Base-by-base conservation (phyloP, 1,140 invertebrate genomes). In the Drosophila ogumai region DNA sequence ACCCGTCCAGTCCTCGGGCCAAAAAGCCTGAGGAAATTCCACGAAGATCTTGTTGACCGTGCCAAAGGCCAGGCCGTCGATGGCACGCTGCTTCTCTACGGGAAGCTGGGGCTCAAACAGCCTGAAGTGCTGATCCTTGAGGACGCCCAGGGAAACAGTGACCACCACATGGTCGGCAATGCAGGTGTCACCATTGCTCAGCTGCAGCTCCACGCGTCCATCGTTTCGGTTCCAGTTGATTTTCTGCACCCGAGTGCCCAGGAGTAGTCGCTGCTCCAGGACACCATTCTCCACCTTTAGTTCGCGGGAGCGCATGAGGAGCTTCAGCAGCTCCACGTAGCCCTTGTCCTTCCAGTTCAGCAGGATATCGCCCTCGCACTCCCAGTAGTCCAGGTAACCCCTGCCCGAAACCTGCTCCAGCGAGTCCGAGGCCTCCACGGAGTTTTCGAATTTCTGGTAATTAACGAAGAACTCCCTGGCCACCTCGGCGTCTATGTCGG, bases 1-100 rank as follows among this genome's bases (percentile, higher is more conserved):
- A 31, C 92, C 93, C 65, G 91, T 92, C 58, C 79, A 92, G 59
- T 93, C 90, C 41, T 94, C 91, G 0, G 94, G 93, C 96, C 96
- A 96, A 95, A 96, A 97, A 36, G 93, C 93, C 41, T 94, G 81
- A 0, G 94, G 92, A 75, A 96, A 97, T 88, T 95, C 94, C 15
- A 97, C 88, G 79, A 96, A 97, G 43, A 98, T 95, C 93, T 97
- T 97, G 87, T 96, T 95, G 1, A 97, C 94, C 0, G 95, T 95
- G 22, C 96, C 96, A 75, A 96, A 95, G 12, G 95, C 95, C 25
- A 97, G 82, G 6, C 94, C 94, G 90, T 95, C 93, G 17, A 96
- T 95, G 0, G 94, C 93, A 22, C 94, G 93, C 19, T 95, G 91
- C 93, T 96, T 96, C 28, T 94, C 91, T 25, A 92, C 63, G 0